These are phyloP conservation scores for Xestobium rufovillosum DNA, from an alignment of 2,888 invertebrate genomes.

Conservation along the genomic window DNA sequence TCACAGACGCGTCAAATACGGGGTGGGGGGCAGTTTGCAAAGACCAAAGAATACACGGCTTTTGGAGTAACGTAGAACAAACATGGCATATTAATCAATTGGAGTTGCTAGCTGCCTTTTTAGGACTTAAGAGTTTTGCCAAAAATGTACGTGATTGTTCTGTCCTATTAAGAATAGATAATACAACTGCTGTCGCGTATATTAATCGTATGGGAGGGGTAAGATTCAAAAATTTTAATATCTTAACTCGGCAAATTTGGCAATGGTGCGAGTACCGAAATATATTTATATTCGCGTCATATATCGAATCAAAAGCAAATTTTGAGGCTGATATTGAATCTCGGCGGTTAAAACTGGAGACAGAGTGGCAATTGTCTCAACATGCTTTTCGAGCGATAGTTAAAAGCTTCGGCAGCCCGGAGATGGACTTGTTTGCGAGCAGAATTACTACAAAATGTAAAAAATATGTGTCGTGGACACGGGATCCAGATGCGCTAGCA, in stretches of 20 bases:
- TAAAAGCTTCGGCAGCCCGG: slow-evolving; percentile 16
- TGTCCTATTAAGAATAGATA: slow-evolving; percentile 11
- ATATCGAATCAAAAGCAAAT: slow-evolving; percentile 30
- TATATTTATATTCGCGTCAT: slow-evolving; percentile 30
- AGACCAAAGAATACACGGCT: slow-evolving; percentile 13
- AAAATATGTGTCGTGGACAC: slow-evolving; percentile 27
- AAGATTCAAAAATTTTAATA: slow-evolving; percentile 9
- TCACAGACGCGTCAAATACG: slow-evolving; percentile 22
- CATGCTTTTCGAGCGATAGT: slow-evolving; percentile 12
- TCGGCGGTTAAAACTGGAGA: slow-evolving; percentile 15
- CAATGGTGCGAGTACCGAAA: slow-evolving; percentile 16
- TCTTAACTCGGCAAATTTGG: slow-evolving; percentile 13
- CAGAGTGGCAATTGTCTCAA: slow-evolving; percentile 12
- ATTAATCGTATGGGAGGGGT: slow-evolving; percentile 17
- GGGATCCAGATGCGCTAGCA: slow-evolving; percentile 21
- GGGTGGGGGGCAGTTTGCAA: slow-evolving; percentile 24
- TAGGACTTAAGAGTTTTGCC: slow-evolving; percentile 23
- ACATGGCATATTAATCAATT: slow-evolving; percentile 17
- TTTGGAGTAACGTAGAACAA: slow-evolving; percentile 19
- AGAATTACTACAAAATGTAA: slow-evolving; percentile 25
- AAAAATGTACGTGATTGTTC: slow-evolving; percentile 5
- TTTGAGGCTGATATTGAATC: slow-evolving; percentile 23
- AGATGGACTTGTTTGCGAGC: slow-evolving; percentile 27
- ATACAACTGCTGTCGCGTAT: slow-evolving; percentile 11
- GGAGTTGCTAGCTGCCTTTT: slow-evolving; percentile 25